Base-by-base conservation (phyloP, 1,140 invertebrate species). In the Paraescarpia echinospica region DNA sequence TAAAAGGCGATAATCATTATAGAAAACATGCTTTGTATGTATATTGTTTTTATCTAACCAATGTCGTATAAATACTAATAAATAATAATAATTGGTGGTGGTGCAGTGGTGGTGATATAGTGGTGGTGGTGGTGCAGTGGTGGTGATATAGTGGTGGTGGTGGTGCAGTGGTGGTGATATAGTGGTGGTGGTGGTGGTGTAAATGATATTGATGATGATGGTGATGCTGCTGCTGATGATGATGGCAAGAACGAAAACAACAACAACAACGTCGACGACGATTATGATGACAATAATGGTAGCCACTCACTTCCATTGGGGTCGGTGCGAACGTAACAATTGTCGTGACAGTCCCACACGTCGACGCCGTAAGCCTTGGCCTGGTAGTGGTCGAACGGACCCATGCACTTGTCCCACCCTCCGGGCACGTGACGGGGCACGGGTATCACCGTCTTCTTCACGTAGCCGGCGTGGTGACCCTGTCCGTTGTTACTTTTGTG, bases 341-440 rank as follows among this genome's bases (percentile, higher is more conserved):
- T 93, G 35, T 34, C 34, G 91, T 93, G 90, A 34, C 92, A 93
- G 41, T 93, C 92, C 92, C 92, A 93, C 9, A 51, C 48, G 91
- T 93, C 92, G 51, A 93, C 92, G 33, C 92, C 92, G 27, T 34
- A 93, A 34, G 35, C 90, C 35, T 91, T 91, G 14, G 92, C 92
- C 41, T 91, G 35, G 59, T 93, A 93, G 51, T 93, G 92, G 27
- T 91, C 91, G 90, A 93, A 93, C 34, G 92, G 90, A 59, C 92
- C 92, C 33, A 93, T 33, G 90, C 92, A 93, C 41, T 93, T 93
- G 92, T 93, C 92, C 92, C 92, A 93, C 41, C 92, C 92, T 5
- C 92, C 92, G 48, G 91, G 33, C 8, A 93, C 34, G n/a, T 35
- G 91, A 27, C 88, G 91, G 18, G 92, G n/a, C 41, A 93, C 91